These are phyloP conservation scores for Hirtodrosophila alboralis DNA, from an alignment of 2,888 invertebrate species.

Conservation along the genomic window DNA sequence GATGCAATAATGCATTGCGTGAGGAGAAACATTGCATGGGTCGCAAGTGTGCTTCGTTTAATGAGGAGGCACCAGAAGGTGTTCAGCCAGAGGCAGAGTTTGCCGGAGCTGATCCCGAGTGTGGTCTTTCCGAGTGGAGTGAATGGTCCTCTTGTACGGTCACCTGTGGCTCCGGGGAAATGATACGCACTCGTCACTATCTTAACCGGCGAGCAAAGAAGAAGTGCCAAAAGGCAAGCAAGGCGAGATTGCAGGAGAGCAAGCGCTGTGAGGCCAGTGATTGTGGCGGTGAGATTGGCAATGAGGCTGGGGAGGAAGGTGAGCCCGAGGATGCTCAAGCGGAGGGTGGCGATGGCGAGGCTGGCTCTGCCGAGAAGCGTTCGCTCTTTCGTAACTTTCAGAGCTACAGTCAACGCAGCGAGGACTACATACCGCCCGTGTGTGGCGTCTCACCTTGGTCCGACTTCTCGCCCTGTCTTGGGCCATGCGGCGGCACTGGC, in stretches of 20 bases:
- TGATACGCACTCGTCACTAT: conserved; percentile 89
- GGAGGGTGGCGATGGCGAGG: conserved; percentile 49
- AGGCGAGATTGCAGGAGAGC: conserved; percentile 85
- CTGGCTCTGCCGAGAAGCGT: conserved; percentile 55
- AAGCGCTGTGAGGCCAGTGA: conserved; percentile 83
- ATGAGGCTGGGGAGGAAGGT: conserved; percentile 22
- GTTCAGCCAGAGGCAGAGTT: conserved; percentile 48
- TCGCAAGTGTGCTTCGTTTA: conserved; percentile 75
- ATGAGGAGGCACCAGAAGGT: conserved; percentile 68
- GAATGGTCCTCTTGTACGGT: conserved; percentile 92
- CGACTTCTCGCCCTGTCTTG: conserved; percentile 92
- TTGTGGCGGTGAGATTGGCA: conserved; percentile 81
- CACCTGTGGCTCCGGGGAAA: conserved; percentile 89
- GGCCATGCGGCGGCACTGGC: conserved; percentile 90
- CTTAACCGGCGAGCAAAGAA: conserved; percentile 87
- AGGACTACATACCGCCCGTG: conserved; percentile 81
- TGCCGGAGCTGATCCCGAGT: conserved; percentile 85
- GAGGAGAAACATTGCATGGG: conserved; percentile 84
- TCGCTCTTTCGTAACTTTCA: conserved; percentile 73
- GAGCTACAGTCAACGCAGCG: conserved; percentile 78
- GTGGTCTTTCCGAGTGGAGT: conserved; percentile 90
- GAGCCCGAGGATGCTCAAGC: conserved; percentile 34
- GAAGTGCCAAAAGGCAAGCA: conserved; percentile 85
- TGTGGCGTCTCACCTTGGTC: conserved; percentile 91
- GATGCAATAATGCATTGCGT: conserved; percentile 78